Base-by-base conservation (phyloP, 37 sponge, comb jelly and placozoan species). In the Eunapius fragilis region DNA sequence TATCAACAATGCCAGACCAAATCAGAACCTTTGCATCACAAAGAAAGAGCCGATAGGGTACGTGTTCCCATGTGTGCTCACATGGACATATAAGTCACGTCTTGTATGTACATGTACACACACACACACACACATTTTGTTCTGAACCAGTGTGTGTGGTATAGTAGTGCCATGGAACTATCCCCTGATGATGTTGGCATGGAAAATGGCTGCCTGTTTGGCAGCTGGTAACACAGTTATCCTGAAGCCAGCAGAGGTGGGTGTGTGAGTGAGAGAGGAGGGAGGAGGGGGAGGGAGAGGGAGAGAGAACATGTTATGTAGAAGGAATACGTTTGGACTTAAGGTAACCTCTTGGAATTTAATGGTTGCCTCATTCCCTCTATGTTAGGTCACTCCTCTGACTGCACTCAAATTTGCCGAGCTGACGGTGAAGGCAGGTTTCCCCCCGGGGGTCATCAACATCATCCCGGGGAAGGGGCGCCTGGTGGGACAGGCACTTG, bases 81-180 rank as follows among this genome's bases (percentile, higher is more conserved):
- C 74, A 13, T 33, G 22, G 0, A 73, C 74, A 33, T 0, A 73
- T 28, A 4, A 2, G 14, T n/a, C 22, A 23, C 22, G 26, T 71
- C 28, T 7, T 35, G 11, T 19, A 9, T 35, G 47, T n/a, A 14
- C 28, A 0, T 13, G 9, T 17, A 4, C 73, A 34, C 45, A 84
- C 89, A 84, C 70, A 9, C 74, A 9, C 31, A 25, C 74, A 9
- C n/a, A n/a, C n/a, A n/a, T n/a, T n/a, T n/a, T n/a, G n/a, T n/a
- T n/a, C 58, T 80, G 33, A 0, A 48, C n/a, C 75, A 95, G 96
- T 50, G 95, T 94, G 69, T 87, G 86, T 69, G 97, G 97, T 50
- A 78, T 97, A 6, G 91, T 97, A 27, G 90, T 97, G 6, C 96
- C 95, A 25, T 97, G 98, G 98, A 97, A 97, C 84, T 97, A 97